Conservation (phyloP, 2,888 invertebrate species). For the Lottia scabra region DNA sequence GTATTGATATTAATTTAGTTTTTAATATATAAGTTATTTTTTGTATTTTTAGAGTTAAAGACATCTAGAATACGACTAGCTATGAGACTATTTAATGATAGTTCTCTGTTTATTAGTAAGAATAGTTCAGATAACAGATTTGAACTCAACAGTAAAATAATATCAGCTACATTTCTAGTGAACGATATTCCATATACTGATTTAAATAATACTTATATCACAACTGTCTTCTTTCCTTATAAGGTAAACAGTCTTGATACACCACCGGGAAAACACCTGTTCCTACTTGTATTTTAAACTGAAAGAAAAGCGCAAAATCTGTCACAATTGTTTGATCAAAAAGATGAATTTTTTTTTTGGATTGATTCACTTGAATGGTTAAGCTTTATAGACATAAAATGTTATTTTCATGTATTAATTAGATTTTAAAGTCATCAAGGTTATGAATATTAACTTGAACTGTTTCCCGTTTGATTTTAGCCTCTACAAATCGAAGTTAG, state of each 20-base stretch:
- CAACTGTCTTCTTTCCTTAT: slow-evolving; percentile 37
- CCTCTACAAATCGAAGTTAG: slow-evolving; percentile 14
- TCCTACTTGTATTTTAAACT: too few species aligned
- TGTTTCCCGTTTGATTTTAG: not conserved
- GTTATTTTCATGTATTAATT: too few species aligned
- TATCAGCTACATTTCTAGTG: slow-evolving; percentile 28
- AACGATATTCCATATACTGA: slow-evolving; percentile 27
- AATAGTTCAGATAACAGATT: not conserved
- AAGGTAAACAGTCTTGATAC: slow-evolving; percentile 28
- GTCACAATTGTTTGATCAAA: too few species aligned
- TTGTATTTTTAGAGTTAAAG: not conserved
- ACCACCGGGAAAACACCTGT: too few species aligned
- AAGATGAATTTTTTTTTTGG: too few species aligned
- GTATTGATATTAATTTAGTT: too few species aligned
- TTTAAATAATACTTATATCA: slow-evolving; percentile 35
- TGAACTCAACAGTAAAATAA: slow-evolving; percentile 31
- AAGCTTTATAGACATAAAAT: too few species aligned
- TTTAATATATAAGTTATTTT: not conserved
- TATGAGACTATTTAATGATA: not conserved
- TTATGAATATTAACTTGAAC: not conserved
- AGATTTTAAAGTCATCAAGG: too few species aligned
- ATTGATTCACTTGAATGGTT: too few species aligned
- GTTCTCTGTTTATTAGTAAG: slow-evolving; percentile 8
- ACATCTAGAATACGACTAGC: not conserved
- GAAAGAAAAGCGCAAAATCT: too few species aligned